Evolutionary conservation across 2,888 invertebrate genomes (phyloP), one percentile per base, ranked within the genome.

Genomic region (Idaea dimidiata): DNA sequence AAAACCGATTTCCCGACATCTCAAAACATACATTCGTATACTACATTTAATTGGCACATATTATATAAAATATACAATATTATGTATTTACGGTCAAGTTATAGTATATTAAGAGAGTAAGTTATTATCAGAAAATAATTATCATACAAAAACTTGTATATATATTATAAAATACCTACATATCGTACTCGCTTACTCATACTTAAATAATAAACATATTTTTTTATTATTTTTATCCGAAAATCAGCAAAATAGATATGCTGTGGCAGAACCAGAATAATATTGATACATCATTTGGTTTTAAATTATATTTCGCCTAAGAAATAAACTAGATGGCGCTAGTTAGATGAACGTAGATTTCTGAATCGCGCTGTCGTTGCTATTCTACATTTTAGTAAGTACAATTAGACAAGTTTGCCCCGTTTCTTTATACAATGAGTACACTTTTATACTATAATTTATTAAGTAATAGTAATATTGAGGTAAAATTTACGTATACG

Each of bases 401-500:
- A 33, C 24, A 62, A 61, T 60, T 58, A 66, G 62, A 60, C 67
- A 67, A 65, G 59, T 66, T 67, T 62, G 68, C 63, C 66, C 57
- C 65, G 18, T 18, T 17, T 55, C n/a, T 58, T 58, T 54, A n/a
- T 14, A 57, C n/a, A 60, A 68, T 70, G 68, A 69, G 69, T 67
- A 69, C 14, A 43, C 43, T 43, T 68, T 62, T 66, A 18, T 31
- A 63, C 64, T 64, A 62, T 59, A 62, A 59, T 64, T 65, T 66
- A 57, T 63, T 60, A 60, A 66, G 65, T 68, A 67, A 63, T 62
- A 69, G 59, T 76, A 80, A 77, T 76, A 67, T 80, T 94, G 94
- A 94, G 94, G 94, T 94, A 94, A 93, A 86, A 82, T 83, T 94
- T 94, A 94, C 94, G 94, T 94, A 94, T 94, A 94, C 94, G 92